Evolutionary conservation across 2,888 invertebrate species (phyloP).

Genomic region (Eurytoma californica): DNA sequence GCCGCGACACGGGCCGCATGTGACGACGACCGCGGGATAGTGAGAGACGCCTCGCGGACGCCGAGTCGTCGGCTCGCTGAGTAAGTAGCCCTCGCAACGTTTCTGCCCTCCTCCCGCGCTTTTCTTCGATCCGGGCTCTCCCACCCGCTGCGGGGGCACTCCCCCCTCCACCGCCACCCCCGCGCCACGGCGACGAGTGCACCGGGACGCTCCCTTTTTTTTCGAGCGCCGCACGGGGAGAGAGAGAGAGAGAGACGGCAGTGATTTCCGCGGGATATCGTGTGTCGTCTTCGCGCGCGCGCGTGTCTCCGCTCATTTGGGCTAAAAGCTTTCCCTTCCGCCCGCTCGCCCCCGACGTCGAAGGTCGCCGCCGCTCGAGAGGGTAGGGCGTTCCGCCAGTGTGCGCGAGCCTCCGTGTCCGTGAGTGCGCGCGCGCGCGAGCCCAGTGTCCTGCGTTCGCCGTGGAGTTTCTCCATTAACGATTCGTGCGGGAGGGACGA

Average conservation of each 20-base stretch:
- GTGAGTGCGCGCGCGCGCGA: too few relatives aligned
- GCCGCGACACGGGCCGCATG: conserved; percentile 43
- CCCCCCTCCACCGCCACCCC: background rate
- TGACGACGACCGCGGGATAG: conserved; percentile 49
- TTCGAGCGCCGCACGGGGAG: background rate
- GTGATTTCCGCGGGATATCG: background rate
- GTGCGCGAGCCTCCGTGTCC: too few relatives aligned
- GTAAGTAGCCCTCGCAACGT: conserved; percentile 38
- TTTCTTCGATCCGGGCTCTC: background rate
- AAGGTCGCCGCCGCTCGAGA: background rate
- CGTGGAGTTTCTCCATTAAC: too few relatives aligned
- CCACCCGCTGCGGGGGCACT: background rate
- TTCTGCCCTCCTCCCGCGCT: background rate
- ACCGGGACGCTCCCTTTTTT: background rate
- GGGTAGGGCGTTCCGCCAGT: background rate
- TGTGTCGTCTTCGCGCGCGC: background rate
- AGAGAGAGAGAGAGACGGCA: background rate
- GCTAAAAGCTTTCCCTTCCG: conserved; percentile 4
- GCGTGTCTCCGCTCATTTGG: background rate
- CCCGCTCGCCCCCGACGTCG: background rate
- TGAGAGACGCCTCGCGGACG: conserved; percentile 49
- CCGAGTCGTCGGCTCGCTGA: conserved; percentile 51
- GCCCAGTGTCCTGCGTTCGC: too few relatives aligned
- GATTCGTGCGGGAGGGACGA: background rate
- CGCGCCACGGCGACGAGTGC: background rate